Base-by-base conservation (phyloP, 2,888 invertebrate genomes). In the Drosophila koepferae region DNA sequence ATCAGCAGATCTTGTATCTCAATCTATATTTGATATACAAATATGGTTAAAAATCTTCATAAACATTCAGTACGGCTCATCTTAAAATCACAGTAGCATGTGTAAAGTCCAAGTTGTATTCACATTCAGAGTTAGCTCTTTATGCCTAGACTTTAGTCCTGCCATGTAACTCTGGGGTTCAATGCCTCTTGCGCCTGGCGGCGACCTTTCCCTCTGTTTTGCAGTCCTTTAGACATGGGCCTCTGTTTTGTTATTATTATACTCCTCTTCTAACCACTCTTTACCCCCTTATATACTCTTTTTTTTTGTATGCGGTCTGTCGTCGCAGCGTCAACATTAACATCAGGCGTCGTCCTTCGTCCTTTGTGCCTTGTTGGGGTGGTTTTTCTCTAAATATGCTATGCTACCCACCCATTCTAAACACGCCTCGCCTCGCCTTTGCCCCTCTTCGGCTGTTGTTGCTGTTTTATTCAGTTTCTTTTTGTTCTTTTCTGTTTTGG, bases 281-380 rank as follows among this genome's bases (percentile, higher is more conserved):
- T 63, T 78, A 74, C 48, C 70, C 74, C 64, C 43, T 61, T 43
- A 4, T 31, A 18, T 36, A 4, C 38, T n/a, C n/a, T n/a, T n/a
- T 7, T 4, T 40, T 55, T 72, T 65, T 51, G 49, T 74, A 55
- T 73, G 68, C 48, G 63, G 78, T 78, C 64, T 77, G 74, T 78
- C 74, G 74, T 67, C 78, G 72, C 63, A 82, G 72, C 74, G 72
- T 82, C 82, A 85, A 84, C 80, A 72, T 54, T 60, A 63, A 58
- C 80, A 74, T 44, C 63, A 61, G 58, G 43, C 66, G 49, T 36
- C 63, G 56, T 72, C 58, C 71, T 31, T 49, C 55, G 66, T 66
- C 63, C 63, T 77, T 66, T 63, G 63, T 73, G 56, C 69, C 68
- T 70, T 71, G 71, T 71, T 28, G 51, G 78, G 78, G 78, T 78